phyloP scores from a whole-genome alignment of 2,797 vertebrate genomes.

The Micropoecilia bifurca region DNA sequence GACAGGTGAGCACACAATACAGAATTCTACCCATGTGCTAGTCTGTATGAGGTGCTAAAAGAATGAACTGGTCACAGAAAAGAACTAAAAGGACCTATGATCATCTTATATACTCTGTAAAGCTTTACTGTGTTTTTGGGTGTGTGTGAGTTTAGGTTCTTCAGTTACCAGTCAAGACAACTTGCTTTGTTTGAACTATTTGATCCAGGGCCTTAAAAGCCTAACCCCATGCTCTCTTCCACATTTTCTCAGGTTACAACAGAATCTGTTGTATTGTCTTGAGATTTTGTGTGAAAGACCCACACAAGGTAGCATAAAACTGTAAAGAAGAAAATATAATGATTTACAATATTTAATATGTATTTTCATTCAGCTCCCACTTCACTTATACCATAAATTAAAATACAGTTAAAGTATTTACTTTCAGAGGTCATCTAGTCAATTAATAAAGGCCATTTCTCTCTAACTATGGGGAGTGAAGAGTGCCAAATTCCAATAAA shows the following conservation, averaged over 20 bases:
- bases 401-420: not conserved
- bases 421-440: not conserved
- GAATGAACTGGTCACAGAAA: not conserved
- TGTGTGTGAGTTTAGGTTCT: not conserved
- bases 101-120: not conserved
- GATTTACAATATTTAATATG: not conserved
- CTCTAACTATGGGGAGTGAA: not conserved
- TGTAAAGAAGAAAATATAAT: not conserved
- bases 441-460: not conserved
- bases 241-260: not conserved
- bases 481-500: no score
- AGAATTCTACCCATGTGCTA: not conserved
- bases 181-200: not conserved
- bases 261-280: not conserved
- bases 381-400: not conserved
- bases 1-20: conserved; percentile 69
- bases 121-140: not conserved
- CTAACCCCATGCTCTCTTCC: not conserved
- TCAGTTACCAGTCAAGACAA: not conserved
- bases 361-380: not conserved
- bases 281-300: not conserved
- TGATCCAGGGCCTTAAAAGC: not conserved
- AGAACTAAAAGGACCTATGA: not conserved
- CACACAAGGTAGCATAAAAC: not conserved
- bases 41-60: not conserved